Base-by-base conservation (phyloP, 2,888 invertebrate species). In the Clanis bilineata region DNA sequence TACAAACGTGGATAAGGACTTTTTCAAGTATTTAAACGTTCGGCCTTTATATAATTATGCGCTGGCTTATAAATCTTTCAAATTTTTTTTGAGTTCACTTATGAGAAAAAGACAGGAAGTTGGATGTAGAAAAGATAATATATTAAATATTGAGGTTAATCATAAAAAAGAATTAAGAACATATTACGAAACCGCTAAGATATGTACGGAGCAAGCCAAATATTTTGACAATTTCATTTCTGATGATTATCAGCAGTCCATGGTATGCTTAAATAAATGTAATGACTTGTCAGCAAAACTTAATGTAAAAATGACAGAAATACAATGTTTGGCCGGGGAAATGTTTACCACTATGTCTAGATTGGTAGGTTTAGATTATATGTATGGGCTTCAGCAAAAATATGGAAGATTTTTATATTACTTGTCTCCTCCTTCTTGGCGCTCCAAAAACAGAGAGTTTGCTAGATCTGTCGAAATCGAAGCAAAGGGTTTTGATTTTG, bases 331-430 rank as follows among this genome's bases (percentile, higher is more conserved):
- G 22, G 91, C 93, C 0, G 71, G 70, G 58, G 72, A 85, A 67
- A 79, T 79, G 58, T 90, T 89, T 63, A 78, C 77, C 18, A 79
- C 82, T 25, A 83, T 74, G 44, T 88, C 91, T n/a, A 82, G 78
- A 64, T 85, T 95, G 22, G 93, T 94, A 62, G 91, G 93, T 23
- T 86, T 94, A 59, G 94, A 95, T 70, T 95, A 94, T 71, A 91
- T 90, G 65, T 95, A 94, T 91, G 79, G 93, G 56, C 83, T 93
- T 51, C 93, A 93, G 61, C 94, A 94, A 76, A 93, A 94, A 80
- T 95, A 95, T 77, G 95, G 95, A 58, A 92, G 93, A 69, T 95
- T 95, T 83, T 83, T 95, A n/a, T 94, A 93, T 77, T 92, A 93
- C 71, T 81, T 95, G n/a, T 94, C 95, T 41, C 95, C 95, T 1